These are phyloP conservation scores for Lontra canadensis DNA, from an alignment of 2,113 vertebrate genomes.

Conservation along the genomic window DNA sequence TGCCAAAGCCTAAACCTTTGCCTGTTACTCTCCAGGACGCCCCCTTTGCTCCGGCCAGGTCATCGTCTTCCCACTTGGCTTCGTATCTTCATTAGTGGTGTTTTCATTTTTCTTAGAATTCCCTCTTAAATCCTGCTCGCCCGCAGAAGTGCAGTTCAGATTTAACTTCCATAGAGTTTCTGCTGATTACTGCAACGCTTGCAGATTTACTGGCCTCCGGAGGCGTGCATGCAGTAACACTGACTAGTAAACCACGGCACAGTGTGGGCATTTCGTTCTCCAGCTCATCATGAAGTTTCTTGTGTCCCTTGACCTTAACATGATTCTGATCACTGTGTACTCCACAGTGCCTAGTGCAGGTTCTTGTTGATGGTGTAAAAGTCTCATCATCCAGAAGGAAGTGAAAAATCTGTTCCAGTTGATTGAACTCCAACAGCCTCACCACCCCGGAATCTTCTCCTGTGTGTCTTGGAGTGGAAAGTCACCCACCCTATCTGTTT, in stretches of 20 bases:
- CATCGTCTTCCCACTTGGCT: neutral
- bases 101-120: neutral
- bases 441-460: neutral
- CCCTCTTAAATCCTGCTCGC: rapidly evolving
- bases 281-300: neutral
- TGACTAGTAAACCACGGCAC: neutral
- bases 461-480: neutral
- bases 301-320: neutral
- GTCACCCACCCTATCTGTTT: neutral
- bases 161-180: neutral
- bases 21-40: neutral
- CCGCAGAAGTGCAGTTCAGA: neutral
- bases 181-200: neutral
- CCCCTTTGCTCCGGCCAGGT: neutral
- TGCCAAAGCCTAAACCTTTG: neutral
- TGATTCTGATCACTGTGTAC: neutral
- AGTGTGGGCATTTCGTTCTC: neutral
- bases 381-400: neutral
- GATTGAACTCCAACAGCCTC: neutral
- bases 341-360: neutral
- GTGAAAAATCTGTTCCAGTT: neutral
- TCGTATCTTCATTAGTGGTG: rapidly evolving
- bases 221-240: rapidly evolving
- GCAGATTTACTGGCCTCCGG: neutral
- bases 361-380: neutral